These are phyloP conservation scores for Heliconius erato DNA, from an alignment of 2,888 invertebrate genomes.

Conservation along the genomic window DNA sequence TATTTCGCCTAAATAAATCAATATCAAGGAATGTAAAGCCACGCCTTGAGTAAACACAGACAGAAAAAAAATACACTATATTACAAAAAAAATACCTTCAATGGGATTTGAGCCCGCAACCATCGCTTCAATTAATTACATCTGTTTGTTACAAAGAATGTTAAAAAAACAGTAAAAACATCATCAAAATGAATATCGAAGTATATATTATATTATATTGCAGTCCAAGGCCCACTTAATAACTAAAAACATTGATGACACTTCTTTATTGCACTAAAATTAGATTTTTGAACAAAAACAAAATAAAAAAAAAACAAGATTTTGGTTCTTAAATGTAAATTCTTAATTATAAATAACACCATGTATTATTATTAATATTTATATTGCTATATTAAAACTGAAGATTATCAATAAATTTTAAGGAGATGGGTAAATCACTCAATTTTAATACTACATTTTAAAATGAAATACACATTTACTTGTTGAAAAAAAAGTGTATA, in stretches of 20 bases:
- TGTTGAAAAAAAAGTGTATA: no score
- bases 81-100: not conserved
- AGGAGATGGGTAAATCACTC: not conserved
- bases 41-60: not conserved
- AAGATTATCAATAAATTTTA: not conserved
- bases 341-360: conserved; percentile 16
- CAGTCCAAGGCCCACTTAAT: conserved; percentile 19
- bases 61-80: not conserved
- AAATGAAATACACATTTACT: no score
- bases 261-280: conserved; percentile 10
- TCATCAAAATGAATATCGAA: no score
- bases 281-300: not conserved
- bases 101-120: not conserved
- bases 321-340: conserved; percentile 6
- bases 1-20: not conserved
- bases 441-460: no score
- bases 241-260: not conserved
- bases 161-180: no score
- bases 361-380: conserved; percentile 5
- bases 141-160: no score
- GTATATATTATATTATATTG: not conserved
- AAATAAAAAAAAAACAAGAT: not conserved
- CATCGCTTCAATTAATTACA: not conserved
- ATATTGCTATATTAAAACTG: not conserved
- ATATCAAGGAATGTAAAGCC: not conserved